Evolutionary conservation across 2,888 invertebrate species (phyloP).

Genomic region (Loripinus fragilis): DNA sequence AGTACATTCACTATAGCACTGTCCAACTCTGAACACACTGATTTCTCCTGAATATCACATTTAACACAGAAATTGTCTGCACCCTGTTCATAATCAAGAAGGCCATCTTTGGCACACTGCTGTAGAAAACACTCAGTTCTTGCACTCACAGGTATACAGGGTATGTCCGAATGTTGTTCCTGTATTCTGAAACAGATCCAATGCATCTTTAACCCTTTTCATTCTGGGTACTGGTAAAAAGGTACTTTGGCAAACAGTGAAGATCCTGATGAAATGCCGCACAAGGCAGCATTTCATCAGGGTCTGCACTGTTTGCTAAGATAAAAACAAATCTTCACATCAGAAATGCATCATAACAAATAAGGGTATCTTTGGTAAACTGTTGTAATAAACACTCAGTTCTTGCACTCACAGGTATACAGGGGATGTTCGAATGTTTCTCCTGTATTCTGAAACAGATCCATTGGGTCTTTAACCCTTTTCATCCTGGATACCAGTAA

Average conservation of each 20-base stretch:
- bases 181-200: conserved; percentile 31
- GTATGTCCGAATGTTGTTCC: conserved; percentile 33
- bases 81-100: conserved; percentile 48
- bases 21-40: neutral
- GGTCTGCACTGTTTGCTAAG: no score
- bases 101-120: conserved; percentile 41
- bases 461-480: no score
- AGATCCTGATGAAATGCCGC: no score
- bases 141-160: conserved; percentile 64
- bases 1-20: neutral
- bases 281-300: no score
- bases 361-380: conserved; percentile 37
- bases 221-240: no score
- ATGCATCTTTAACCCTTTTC: no score
- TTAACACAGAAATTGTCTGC: conserved; percentile 17
- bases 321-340: no score
- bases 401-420: conserved; percentile 63
- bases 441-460: conserved; percentile 35
- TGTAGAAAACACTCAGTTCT: conserved; percentile 57
- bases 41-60: neutral
- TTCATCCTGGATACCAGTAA: no score
- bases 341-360: conserved; percentile 51
- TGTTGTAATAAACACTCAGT: conserved; percentile 58
- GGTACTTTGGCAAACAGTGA: no score
- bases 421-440: conserved; percentile 31